Conservation (phyloP, 2,888 invertebrate species). For the Pasiphila rectangulata region DNA sequence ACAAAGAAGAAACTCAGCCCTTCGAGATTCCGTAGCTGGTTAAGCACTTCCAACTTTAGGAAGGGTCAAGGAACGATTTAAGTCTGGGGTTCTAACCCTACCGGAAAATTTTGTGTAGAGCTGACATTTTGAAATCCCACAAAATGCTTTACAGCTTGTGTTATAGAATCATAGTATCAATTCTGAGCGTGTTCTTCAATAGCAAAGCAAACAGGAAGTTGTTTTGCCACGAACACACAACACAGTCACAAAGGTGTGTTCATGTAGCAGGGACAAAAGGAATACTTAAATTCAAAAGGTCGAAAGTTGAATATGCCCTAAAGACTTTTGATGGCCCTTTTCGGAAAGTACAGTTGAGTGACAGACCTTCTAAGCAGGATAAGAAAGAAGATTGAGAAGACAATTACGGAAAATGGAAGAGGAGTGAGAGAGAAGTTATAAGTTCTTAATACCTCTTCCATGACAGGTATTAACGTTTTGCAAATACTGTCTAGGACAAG, state of each 20-base stretch:
- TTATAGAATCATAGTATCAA: slow-evolving; percentile 1
- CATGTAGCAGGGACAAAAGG: slow-evolving; percentile 11
- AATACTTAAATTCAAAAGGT: slow-evolving; percentile 10
- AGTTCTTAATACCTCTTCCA: too few relatives aligned
- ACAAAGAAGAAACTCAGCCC: too few relatives aligned
- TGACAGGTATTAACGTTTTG: too few relatives aligned
- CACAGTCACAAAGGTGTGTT: slow-evolving; percentile 1
- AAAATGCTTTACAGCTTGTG: slow-evolving; percentile 12
- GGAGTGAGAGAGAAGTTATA: too few relatives aligned
- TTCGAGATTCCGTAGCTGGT: too few relatives aligned
- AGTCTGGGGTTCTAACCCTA: too few relatives aligned
- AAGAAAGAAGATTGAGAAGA: not conserved
- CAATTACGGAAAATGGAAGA: not conserved
- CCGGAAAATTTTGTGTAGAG: too few relatives aligned
- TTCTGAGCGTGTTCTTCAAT: slow-evolving; percentile 2
- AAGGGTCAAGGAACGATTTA: too few relatives aligned
- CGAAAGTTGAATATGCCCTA: slow-evolving; percentile 11
- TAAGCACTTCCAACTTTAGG: too few relatives aligned
- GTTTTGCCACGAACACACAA: slow-evolving; percentile 13
- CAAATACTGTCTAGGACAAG: too few relatives aligned
- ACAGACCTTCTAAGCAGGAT: not conserved
- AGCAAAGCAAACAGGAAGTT: not conserved
- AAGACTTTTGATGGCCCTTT: slow-evolving; percentile 11
- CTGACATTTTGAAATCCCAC: too few relatives aligned
- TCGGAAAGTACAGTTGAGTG: slow-evolving; percentile 8